Conservation (phyloP, 2,113 vertebrate species). For the Clupea harengus region DNA sequence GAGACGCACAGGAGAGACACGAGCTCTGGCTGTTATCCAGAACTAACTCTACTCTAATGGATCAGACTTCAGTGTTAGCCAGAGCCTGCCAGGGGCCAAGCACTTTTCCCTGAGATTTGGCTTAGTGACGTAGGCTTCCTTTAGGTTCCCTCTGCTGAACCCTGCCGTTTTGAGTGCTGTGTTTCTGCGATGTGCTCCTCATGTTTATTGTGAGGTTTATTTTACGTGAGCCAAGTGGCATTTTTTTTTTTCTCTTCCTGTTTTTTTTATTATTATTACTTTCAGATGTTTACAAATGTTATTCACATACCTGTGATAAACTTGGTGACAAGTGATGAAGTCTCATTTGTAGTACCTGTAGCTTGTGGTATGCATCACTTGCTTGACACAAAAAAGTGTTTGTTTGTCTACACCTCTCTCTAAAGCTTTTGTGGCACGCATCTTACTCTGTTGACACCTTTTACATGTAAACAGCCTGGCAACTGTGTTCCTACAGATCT, state of each 20-base stretch:
- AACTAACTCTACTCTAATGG: not conserved
- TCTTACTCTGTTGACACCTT: not conserved
- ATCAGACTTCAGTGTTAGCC: not conserved
- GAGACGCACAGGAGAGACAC: not conserved
- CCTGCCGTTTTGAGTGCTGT: not conserved
- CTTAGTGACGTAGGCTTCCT: conserved; percentile 16
- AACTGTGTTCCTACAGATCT: not conserved
- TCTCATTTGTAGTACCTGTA: not conserved
- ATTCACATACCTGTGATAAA: not conserved
- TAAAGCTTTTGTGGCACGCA: not conserved
- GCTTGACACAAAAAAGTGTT: conserved; percentile 10
- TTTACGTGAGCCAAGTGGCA: conserved; percentile 2
- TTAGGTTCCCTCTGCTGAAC: conserved; percentile 17
- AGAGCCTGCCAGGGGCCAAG: not conserved
- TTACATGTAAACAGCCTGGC: not conserved
- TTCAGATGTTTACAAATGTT: conserved; percentile 1
- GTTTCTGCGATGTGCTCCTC: not conserved
- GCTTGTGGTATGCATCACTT: conserved; percentile 17
- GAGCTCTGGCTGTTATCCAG: not conserved
- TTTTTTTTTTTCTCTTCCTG: conserved; percentile 15
- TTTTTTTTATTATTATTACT: not conserved
- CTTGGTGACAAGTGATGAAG: not conserved
- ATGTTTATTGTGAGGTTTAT: conserved; percentile 21
- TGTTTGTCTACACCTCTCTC: not conserved
- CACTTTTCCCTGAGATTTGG: not conserved